Base-by-base conservation (phyloP, 2,888 invertebrate genomes). In the Taphrorychus bicolor region DNA sequence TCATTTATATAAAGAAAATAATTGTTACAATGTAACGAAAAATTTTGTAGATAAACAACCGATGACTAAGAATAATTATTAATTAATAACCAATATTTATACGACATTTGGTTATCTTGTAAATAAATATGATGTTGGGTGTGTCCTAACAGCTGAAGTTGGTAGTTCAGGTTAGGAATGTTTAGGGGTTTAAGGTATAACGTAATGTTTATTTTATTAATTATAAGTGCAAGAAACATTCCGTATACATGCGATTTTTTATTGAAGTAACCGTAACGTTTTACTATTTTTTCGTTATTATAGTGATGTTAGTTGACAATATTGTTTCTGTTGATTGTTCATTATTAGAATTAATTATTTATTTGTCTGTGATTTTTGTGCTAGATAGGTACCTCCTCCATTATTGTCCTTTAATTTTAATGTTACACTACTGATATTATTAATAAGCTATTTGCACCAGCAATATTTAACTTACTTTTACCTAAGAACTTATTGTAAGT, bases 301-400 rank as follows among this genome's bases (percentile, higher is more conserved):
- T n/a, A n/a, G 32, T 32, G 32, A 32, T 32, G 32, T 11, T 32
- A 32, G 32, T 32, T 32, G 32, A 32, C 9, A 11, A 11, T 11
- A 32, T 32, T 32, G 32, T 32, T 63, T 61, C 57, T 42, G 57
- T 58, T 58, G 42, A 41, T 41, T n/a, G 57, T 58, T 49, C 18
- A 49, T 49, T 11, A 18, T 17, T n/a, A n/a, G n/a, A n/a, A n/a
- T n/a, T n/a, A 17, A 7, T 52, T 22, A 11, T 32, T 32, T 11
- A 11, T 32, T 32, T 32, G 32, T 32, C 32, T 32, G 32, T 32
- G 32, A 32, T 32, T 32, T 32, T 32, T 32, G 32, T 32, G 32
- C 11, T 32, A 11, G n/a, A n/a, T n/a, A n/a, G n/a, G n/a, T n/a
- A n/a, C n/a, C n/a, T n/a, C n/a, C n/a, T n/a, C n/a, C n/a, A n/a